Evolutionary conservation across 92 coral and sea anemone species (phyloP).

Genomic region (Phenganax marumi): DNA sequence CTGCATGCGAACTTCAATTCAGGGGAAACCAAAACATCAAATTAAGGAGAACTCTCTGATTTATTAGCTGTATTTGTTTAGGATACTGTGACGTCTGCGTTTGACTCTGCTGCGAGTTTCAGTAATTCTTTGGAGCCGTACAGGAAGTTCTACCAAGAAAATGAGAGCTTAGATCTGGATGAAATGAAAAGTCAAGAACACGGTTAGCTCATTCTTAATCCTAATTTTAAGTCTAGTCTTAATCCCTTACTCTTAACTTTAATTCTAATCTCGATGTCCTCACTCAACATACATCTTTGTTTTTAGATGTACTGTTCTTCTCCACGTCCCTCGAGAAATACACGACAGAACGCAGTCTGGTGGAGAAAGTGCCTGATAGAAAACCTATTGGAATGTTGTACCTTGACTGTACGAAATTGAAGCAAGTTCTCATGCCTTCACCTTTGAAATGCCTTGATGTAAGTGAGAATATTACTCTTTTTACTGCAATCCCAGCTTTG

Average conservation of each 20-base stretch:
- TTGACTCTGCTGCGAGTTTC: conserved; percentile 84
- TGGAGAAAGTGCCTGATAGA: conserved; percentile 73
- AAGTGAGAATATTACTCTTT: conserved; percentile 13
- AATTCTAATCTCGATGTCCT: neutral
- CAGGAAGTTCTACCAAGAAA: conserved; percentile 92
- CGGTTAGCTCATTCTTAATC: conserved; percentile 45
- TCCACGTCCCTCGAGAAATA: conserved; percentile 88
- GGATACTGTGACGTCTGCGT: conserved; percentile 95
- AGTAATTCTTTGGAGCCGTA: conserved; percentile 91
- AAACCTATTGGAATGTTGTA: conserved; percentile 97
- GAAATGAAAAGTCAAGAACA: conserved; percentile 81
- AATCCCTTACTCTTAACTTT: neutral
- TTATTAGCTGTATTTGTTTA: conserved; percentile 9
- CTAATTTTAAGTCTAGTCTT: no score
- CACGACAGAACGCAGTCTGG: conserved; percentile 84
- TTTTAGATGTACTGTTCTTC: conserved; percentile 77
- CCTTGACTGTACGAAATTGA: conserved; percentile 81
- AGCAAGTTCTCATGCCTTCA: conserved; percentile 89
- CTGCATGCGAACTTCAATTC: neutral
- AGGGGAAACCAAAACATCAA: no score
- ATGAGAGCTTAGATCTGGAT: conserved; percentile 86
- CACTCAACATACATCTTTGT: neutral
- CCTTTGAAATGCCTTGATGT: conserved; percentile 94
- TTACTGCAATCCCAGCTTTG: neutral
- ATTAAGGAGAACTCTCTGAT: no score